Conservation (phyloP, 2,113 vertebrate species). For the Symphodus melops region DNA sequence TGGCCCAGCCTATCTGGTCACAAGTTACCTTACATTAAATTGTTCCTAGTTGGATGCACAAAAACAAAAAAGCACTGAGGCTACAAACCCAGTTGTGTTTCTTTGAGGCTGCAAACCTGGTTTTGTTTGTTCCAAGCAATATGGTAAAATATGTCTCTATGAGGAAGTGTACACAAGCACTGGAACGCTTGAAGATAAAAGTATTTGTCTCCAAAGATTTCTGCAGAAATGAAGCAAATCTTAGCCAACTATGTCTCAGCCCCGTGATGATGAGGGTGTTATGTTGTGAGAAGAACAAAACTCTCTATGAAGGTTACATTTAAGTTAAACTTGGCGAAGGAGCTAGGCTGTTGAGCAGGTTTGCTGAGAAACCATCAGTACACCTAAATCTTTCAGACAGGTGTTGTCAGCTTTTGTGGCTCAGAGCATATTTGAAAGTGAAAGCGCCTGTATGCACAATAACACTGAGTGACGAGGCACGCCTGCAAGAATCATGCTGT, state of each 20-base stretch:
- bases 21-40: background rate
- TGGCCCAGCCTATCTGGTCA: background rate
- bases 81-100: background rate
- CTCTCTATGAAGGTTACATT: background rate
- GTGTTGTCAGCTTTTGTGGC: background rate
- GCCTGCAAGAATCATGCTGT: background rate
- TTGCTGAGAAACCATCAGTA: slow-evolving; percentile 3
- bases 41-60: background rate
- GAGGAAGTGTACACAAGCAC: background rate
- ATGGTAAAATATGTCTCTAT: background rate
- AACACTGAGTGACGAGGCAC: background rate
- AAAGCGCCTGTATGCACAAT: slow-evolving; percentile 6
- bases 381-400: background rate
- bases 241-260: background rate
- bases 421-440: background rate
- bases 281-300: background rate
- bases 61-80: background rate
- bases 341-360: background rate
- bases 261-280: background rate
- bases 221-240: background rate
- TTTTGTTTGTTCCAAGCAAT: background rate
- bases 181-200: no score
- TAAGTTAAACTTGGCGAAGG: background rate
- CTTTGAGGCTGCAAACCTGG: background rate
- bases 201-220: no score